Evolutionary conservation across 2,797 vertebrate genomes (phyloP).

Genomic region (Urosaurus nigricauda): DNA sequence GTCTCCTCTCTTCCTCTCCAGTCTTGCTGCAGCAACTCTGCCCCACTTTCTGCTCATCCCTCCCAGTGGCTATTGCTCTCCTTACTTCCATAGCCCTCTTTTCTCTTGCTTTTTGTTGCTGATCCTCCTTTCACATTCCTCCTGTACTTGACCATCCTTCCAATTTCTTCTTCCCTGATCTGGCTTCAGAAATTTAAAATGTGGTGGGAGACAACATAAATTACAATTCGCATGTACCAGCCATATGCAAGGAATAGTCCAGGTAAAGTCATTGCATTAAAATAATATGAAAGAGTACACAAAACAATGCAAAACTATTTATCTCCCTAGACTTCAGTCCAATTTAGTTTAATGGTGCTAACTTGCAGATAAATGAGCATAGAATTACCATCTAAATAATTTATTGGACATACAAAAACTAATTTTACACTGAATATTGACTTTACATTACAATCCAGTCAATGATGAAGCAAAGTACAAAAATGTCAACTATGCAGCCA

Average conservation of each 20-base stretch:
- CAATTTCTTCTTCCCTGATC: too few species aligned
- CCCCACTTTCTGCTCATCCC: too few species aligned
- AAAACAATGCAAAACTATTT: not conserved
- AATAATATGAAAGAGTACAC: not conserved
- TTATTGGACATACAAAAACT: not conserved
- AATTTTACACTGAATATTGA: not conserved
- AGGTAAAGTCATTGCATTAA: not conserved
- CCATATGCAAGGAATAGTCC: not conserved
- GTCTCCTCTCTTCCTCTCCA: too few species aligned
- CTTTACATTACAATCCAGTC: not conserved
- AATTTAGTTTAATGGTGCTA: not conserved
- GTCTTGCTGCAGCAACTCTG: too few species aligned
- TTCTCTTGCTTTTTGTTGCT: too few species aligned
- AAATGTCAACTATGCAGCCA: not conserved
- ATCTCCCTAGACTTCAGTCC: not conserved
- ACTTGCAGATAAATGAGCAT: not conserved
- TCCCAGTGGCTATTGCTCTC: too few species aligned
- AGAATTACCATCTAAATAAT: slow-evolving; percentile 4
- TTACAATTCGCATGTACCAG: not conserved
- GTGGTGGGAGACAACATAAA: too few species aligned
- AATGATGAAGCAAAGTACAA: not conserved
- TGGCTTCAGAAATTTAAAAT: too few species aligned
- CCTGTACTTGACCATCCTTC: too few species aligned
- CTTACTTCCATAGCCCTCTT: too few species aligned
- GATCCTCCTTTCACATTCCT: too few species aligned